Evolutionary conservation across 2,797 vertebrate species (phyloP).

Genomic region (Acanthiza pusilla): DNA sequence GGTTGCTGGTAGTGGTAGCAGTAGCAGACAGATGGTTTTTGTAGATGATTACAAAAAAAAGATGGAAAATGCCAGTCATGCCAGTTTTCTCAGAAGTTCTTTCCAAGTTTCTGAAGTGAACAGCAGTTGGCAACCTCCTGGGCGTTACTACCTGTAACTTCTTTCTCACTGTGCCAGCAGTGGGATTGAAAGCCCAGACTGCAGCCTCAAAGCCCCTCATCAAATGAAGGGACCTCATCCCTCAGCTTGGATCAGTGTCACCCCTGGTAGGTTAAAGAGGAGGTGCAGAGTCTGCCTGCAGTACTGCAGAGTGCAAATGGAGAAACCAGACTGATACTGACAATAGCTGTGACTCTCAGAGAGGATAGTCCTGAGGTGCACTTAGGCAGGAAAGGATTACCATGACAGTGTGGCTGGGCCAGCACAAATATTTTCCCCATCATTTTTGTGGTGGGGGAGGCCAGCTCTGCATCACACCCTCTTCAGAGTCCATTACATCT

Average conservation of each 20-base stretch:
- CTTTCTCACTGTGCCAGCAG: not conserved
- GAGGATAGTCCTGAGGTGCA: not conserved
- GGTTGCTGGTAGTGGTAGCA: not conserved
- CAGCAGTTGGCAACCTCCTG: not conserved
- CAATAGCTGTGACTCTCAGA: not conserved
- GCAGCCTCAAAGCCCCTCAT: not conserved
- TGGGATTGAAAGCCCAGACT: not conserved
- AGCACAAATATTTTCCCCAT: not conserved
- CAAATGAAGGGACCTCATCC: not conserved
- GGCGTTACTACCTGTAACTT: not conserved
- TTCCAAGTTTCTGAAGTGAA: slow-evolving; percentile 1
- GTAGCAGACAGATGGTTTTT: not conserved
- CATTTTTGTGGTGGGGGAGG: not conserved
- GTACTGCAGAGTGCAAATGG: not conserved
- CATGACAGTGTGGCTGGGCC: not conserved
- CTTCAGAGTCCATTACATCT: not conserved
- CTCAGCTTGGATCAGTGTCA: not conserved
- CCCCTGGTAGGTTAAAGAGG: not conserved
- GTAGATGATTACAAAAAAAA: not conserved
- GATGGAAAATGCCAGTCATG: not conserved
- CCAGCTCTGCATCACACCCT: not conserved
- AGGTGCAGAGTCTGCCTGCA: not conserved
- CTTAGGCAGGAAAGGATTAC: not conserved
- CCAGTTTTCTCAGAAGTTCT: not conserved
- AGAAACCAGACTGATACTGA: not conserved